Evolutionary conservation across 2,797 vertebrate species (phyloP), one percentile per base, ranked within the genome.

Genomic region (Aeoliscus strigatus): DNA sequence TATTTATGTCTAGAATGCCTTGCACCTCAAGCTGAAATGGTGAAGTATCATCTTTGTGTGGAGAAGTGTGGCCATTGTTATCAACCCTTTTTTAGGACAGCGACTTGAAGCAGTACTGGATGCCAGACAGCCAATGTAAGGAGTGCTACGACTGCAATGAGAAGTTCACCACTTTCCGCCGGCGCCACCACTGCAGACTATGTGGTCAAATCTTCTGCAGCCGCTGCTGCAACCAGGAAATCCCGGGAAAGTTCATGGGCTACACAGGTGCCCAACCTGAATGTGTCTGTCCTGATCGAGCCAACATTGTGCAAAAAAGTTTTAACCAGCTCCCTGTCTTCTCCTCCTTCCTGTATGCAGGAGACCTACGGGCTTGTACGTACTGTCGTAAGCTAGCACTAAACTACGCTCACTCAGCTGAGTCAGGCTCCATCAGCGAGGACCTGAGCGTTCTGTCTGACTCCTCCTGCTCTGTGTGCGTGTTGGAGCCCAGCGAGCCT

Each of bases 171-270:
- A 99, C 96, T 15, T 99, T 99, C 60, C 86, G 96, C 4, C 90
- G 96, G 9, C 90, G 96, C 14, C 96, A 99, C 68, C 96, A 99
- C 58, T 99, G 96, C 77, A 88, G 96, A 1, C 85, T 99, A 2
- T 99, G 96, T 25, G 96, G 96, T 2, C 96, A 98, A 83, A 99
- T 99, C 70, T 99, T 99, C 81, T 99, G 96, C 67, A 99, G 96
- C 77, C 91, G 96, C 64, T 99, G 96, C 81, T 99, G 96, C 81
- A 98, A 95, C 83, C 96, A 99, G 80, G 96, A 99, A 77, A 99
- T 99, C 51, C 95, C 96, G 9, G 96, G 96, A 39, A 98, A 96
- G 82, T 99, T 97, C 83, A 99, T 99, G 96, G 96, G 96, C 51
- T 99, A 99, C 80, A 96, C 96, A 30, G 96, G 96, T 48, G 5